These are phyloP conservation scores for Chrysopilus asiliformis DNA, from an alignment of 2,888 invertebrate genomes.

Conservation along the genomic window DNA sequence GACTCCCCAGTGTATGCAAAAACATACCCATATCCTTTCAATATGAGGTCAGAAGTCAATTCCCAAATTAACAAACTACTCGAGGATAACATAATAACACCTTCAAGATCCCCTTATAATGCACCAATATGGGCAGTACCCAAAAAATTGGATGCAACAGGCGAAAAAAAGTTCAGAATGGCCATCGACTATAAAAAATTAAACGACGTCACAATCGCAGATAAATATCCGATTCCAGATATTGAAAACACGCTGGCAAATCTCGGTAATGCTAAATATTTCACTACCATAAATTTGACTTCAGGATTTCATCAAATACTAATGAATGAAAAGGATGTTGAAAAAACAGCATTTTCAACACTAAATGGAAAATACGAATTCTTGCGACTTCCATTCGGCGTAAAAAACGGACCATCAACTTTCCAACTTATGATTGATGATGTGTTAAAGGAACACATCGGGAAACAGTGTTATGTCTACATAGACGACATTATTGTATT, in stretches of 20 bases:
- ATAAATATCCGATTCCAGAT: constrained; percentile 3
- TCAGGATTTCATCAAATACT: constrained; percentile 11
- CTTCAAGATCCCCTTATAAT: constrained; percentile 2
- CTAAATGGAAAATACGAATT: too few species aligned
- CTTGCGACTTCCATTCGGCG: too few species aligned
- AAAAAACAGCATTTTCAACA: too few species aligned
- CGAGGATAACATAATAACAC: neutral
- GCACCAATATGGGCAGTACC: constrained; percentile 1
- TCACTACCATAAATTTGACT: constrained; percentile 8
- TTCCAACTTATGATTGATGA: too few species aligned
- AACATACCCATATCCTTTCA: neutral
- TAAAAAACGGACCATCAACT: too few species aligned
- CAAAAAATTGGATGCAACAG: neutral
- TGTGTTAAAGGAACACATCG: too few species aligned
- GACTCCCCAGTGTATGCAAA: neutral
- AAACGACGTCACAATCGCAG: constrained; percentile 2
- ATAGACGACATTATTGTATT: too few species aligned
- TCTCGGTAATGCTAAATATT: constrained; percentile 7
- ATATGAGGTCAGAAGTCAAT: neutral
- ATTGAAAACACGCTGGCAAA: constrained; percentile 8
- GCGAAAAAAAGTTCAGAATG: constrained; percentile 1
- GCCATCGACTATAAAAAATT: constrained; percentile 2
- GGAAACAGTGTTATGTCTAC: too few species aligned
- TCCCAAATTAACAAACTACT: neutral
- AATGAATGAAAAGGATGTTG: too few species aligned